A percentile compares a stretch with the other conserved stretches of the same genome.
Conservation (phyloP, 2,888 invertebrate species). For the Ditula angustiorana region DNA sequence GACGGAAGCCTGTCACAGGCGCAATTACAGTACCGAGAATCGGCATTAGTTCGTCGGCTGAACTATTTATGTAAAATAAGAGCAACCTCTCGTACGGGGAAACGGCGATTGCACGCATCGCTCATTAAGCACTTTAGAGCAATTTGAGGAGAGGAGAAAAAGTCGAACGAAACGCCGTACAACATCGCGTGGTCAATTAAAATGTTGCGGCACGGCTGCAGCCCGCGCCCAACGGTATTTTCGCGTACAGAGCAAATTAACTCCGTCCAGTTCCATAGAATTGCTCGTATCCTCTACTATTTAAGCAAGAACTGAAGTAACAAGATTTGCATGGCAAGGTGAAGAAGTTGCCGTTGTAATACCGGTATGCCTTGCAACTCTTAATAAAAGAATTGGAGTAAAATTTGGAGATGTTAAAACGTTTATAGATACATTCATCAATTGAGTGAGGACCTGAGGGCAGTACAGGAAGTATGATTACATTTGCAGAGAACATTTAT, state of each 20-base stretch:
- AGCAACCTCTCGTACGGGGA: conserved; percentile 81
- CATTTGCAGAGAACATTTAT: no score
- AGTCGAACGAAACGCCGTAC: conserved; percentile 74
- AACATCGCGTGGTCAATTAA: conserved; percentile 85
- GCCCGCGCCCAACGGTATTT: conserved; percentile 60
- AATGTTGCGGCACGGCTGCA: conserved; percentile 74
- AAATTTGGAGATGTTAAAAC: neutral
- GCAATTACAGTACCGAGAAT: conserved; percentile 84
- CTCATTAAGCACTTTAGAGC: conserved; percentile 86
- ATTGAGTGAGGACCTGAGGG: no score
- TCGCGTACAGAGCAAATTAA: conserved; percentile 61
- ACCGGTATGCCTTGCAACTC: neutral
- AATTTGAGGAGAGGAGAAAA: conserved; percentile 82
- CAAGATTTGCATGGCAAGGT: conserved; percentile 40
- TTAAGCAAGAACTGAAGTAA: conserved; percentile 60
- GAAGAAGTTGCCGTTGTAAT: conserved; percentile 7
- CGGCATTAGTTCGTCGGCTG: conserved; percentile 81
- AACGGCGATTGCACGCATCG: conserved; percentile 84
- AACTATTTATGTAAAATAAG: conserved; percentile 85
- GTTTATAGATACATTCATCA: no score
- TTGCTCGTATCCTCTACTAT: conserved; percentile 74
- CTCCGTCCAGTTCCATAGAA: conserved; percentile 64
- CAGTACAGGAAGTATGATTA: no score
- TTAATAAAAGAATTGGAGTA: no score
- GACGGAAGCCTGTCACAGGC: conserved; percentile 84